Evolutionary conservation across 2,888 invertebrate genomes (phyloP).

Genomic region (Gibbula magus): DNA sequence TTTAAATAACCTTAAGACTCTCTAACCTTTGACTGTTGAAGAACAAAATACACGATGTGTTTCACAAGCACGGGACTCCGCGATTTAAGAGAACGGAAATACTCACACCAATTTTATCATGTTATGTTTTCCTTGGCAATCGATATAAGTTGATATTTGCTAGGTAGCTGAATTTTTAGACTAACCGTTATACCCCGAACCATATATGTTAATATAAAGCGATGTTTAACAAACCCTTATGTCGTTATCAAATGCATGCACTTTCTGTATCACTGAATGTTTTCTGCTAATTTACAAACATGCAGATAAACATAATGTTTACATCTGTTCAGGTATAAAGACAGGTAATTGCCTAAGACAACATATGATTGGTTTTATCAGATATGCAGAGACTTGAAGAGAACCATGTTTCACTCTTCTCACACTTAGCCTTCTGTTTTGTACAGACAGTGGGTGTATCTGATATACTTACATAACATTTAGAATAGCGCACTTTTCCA

Average conservation of each 20-base stretch:
- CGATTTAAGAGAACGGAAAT: too few species aligned
- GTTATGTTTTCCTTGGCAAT: too few species aligned
- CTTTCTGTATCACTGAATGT: background rate
- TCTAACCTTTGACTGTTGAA: too few species aligned
- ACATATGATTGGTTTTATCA: background rate
- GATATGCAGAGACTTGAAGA: background rate
- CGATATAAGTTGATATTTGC: too few species aligned
- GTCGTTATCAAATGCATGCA: background rate
- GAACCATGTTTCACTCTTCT: background rate
- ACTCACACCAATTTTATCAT: too few species aligned
- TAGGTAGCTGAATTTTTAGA: too few species aligned
- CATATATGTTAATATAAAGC: too few species aligned
- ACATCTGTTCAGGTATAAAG: background rate
- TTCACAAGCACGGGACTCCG: too few species aligned
- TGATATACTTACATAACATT: slow-evolving; percentile 13
- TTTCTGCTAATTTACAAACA: background rate
- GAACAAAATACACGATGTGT: too few species aligned
- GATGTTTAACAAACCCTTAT: too few species aligned
- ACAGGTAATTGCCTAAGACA: background rate
- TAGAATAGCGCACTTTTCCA: background rate
- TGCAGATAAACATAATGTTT: background rate
- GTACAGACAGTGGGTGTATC: background rate
- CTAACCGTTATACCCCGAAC: too few species aligned
- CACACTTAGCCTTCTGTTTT: background rate
- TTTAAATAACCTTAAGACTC: too few species aligned